Evolutionary conservation across 1,140 invertebrate genomes (phyloP).

Genomic region (Oscheius sp.): DNA sequence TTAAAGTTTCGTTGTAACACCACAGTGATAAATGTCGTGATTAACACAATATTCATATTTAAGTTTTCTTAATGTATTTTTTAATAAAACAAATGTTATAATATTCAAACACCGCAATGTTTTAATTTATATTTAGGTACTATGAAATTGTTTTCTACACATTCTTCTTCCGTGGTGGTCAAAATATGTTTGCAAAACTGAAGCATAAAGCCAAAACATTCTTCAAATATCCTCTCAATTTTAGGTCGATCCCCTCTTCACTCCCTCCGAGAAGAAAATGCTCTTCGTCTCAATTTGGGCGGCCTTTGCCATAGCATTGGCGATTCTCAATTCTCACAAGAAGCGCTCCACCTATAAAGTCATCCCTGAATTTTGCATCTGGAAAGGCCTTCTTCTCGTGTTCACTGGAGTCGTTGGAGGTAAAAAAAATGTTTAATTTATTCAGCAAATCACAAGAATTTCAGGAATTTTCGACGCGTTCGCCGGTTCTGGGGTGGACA

Average conservation of each 20-base stretch:
- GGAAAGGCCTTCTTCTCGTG: slow-evolving; percentile 46
- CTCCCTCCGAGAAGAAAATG: slow-evolving; percentile 52
- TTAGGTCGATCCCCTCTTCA: slow-evolving; percentile 36
- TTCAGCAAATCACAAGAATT: neutral
- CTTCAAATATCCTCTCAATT: neutral
- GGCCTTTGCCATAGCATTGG: slow-evolving; percentile 51
- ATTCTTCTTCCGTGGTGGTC: too few species aligned
- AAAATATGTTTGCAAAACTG: too few species aligned
- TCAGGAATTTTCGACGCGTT: slow-evolving; percentile 12
- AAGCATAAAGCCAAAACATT: neutral
- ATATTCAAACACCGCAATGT: too few species aligned
- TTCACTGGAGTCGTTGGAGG: slow-evolving; percentile 52
- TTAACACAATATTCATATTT: too few species aligned
- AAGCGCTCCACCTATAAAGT: slow-evolving; percentile 13
- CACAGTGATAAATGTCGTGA: too few species aligned
- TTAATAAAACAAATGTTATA: too few species aligned
- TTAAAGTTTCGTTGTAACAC: too few species aligned
- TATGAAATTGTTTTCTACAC: too few species aligned
- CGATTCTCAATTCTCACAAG: slow-evolving; percentile 46
- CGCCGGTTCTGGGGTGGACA: slow-evolving; percentile 54
- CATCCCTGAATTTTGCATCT: slow-evolving; percentile 44
- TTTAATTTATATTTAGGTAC: too few species aligned
- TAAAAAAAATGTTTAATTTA: too few species aligned
- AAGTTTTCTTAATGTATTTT: too few species aligned
- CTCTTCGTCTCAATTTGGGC: slow-evolving; percentile 38